Percentiles rank a stretch among this genome's conserved stretches.
These are phyloP conservation scores for Parazoanthus swiftii DNA, from an alignment of 92 coral and sea anemone genomes.

Conservation along the genomic window DNA sequence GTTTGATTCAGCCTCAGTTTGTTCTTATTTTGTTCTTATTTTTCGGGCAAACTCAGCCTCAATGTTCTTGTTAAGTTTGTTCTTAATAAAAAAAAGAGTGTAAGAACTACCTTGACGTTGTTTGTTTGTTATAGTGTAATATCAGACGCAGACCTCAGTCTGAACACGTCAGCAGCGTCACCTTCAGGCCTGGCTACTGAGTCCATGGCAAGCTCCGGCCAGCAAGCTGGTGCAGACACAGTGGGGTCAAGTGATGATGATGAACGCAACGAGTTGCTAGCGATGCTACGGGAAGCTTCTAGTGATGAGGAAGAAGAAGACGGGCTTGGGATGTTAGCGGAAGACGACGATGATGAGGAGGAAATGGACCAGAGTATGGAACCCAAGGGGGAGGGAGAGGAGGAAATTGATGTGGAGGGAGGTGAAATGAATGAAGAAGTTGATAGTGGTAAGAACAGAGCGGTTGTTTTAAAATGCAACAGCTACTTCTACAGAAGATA, in stretches of 20 bases:
- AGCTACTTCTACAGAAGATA: not conserved
- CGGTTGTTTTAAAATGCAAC: not conserved
- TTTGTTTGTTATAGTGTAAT: slow-evolving; percentile 49
- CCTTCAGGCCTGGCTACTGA: slow-evolving; percentile 44
- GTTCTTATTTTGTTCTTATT: too few relatives aligned
- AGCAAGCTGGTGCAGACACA: slow-evolving; percentile 41
- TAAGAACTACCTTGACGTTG: too few relatives aligned
- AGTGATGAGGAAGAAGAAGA: slow-evolving; percentile 94
- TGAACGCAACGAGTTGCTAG: slow-evolving; percentile 81
- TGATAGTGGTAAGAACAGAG: slow-evolving; percentile 49
- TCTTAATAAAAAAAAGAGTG: too few relatives aligned
- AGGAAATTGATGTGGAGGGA: slow-evolving; percentile 42
- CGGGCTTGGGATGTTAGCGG: slow-evolving; percentile 68
- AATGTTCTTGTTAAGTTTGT: too few relatives aligned
- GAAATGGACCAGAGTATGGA: slow-evolving; percentile 46
- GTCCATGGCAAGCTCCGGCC: slow-evolving; percentile 45
- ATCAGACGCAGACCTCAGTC: slow-evolving; percentile 68
- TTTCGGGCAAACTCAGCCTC: too few relatives aligned
- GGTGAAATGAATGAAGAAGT: slow-evolving; percentile 59
- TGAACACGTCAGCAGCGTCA: slow-evolving; percentile 65
- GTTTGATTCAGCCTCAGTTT: too few relatives aligned
- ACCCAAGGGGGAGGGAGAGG: slow-evolving; percentile 33
- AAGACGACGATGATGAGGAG: slow-evolving; percentile 68
- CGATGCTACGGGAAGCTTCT: slow-evolving; percentile 93
- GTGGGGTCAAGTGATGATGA: slow-evolving; percentile 73